These are phyloP conservation scores for Acleris laterana DNA, from an alignment of 2,888 invertebrate species.

Conservation along the genomic window DNA sequence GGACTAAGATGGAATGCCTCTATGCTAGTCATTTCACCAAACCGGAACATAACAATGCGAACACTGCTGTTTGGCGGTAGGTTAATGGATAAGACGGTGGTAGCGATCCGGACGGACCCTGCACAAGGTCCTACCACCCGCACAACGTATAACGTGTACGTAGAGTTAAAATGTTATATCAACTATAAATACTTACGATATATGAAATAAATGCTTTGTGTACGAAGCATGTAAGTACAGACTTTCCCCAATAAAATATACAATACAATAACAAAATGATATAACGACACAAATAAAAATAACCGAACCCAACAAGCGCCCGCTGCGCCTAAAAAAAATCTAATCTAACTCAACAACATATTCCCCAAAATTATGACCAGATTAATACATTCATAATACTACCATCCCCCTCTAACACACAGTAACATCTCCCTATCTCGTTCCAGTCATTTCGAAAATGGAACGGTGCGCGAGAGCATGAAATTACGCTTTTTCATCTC, in stretches of 20 bases:
- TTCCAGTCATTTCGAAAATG: constrained; percentile 72
- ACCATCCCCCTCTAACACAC: constrained; percentile 47
- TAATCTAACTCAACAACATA: constrained; percentile 69
- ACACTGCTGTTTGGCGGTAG: too few species aligned
- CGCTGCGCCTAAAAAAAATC: constrained; percentile 39
- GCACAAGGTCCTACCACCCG: too few species aligned
- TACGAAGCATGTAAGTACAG: too few species aligned
- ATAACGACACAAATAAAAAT: constrained; percentile 12
- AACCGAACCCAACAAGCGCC: constrained; percentile 6
- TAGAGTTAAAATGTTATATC: too few species aligned
- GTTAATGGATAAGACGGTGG: too few species aligned
- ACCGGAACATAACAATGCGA: too few species aligned
- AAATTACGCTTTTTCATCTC: constrained; percentile 81
- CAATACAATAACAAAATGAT: constrained; percentile 6
- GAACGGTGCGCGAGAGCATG: constrained; percentile 75
- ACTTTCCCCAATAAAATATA: not conserved
- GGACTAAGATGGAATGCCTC: too few species aligned
- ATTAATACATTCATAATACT: constrained; percentile 79
- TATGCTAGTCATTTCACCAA: too few species aligned
- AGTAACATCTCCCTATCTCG: constrained; percentile 42
- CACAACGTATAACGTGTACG: too few species aligned
- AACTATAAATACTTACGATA: too few species aligned
- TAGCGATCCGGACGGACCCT: too few species aligned
- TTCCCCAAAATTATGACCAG: constrained; percentile 75
- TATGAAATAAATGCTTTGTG: too few species aligned